These are phyloP conservation scores for Procambarus clarkii DNA, from an alignment of 1,140 invertebrate genomes.

Conservation along the genomic window DNA sequence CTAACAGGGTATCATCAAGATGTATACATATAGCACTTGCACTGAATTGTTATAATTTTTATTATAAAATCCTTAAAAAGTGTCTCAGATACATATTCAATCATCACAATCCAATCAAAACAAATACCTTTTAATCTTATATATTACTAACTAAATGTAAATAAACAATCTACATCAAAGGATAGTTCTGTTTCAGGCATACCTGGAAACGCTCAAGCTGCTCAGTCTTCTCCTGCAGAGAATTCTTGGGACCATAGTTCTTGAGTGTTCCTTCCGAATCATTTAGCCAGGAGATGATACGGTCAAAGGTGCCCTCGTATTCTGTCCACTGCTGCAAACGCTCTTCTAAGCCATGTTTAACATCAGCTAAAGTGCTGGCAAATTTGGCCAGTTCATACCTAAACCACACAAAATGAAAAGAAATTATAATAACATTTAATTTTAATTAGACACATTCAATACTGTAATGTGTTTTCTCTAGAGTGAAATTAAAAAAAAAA, in stretches of 20 bases:
- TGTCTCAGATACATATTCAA: not conserved
- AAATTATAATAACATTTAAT: not conserved
- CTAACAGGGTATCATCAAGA: too few relatives aligned
- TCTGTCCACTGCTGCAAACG: slow-evolving; percentile 92
- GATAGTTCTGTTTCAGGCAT: slow-evolving; percentile 72
- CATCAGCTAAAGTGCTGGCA: slow-evolving; percentile 84
- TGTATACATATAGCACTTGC: too few relatives aligned
- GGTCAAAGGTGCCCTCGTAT: slow-evolving; percentile 91
- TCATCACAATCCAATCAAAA: not conserved
- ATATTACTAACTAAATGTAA: not conserved
- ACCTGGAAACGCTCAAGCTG: slow-evolving; percentile 94
- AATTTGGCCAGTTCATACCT: slow-evolving; percentile 89
- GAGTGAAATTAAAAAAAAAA: too few relatives aligned
- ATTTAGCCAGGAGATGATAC: slow-evolving; percentile 87
- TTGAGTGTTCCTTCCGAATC: slow-evolving; percentile 92
- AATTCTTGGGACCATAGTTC: slow-evolving; percentile 88
- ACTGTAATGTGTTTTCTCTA: not conserved
- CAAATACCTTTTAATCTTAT: not conserved
- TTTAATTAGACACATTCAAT: not conserved
- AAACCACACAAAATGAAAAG: not conserved
- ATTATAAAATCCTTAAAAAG: not conserved
- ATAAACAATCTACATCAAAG: not conserved
- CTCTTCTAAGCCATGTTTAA: slow-evolving; percentile 87
- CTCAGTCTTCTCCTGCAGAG: slow-evolving; percentile 92
- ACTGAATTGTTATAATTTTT: not conserved